Evolutionary conservation across 2,797 vertebrate genomes (phyloP).

Genomic region (Echeneis naucrates): DNA sequence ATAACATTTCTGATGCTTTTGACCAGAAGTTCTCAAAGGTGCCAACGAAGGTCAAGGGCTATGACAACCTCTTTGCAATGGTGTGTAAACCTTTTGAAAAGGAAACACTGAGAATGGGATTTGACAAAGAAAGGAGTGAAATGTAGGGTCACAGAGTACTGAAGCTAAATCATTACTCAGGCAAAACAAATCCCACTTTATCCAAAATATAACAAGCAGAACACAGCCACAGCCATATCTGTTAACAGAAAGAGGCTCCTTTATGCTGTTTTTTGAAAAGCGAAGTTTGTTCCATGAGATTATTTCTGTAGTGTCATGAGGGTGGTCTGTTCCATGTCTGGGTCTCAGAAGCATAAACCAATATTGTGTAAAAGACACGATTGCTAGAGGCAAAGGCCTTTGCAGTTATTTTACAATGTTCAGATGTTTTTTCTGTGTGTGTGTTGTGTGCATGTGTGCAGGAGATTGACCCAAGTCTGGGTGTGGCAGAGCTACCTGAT

Average conservation of each 20-base stretch:
- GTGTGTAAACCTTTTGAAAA: conserved; percentile 77
- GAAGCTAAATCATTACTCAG: too few relatives aligned
- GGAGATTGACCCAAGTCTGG: conserved; percentile 97
- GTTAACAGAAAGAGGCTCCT: conserved; percentile 14
- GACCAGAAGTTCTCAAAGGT: conserved; percentile 99
- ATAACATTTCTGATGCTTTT: conserved; percentile 98
- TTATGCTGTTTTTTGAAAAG: conserved; percentile 18
- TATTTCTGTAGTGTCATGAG: conserved; percentile 32
- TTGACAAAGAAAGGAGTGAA: neutral
- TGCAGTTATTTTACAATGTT: neutral
- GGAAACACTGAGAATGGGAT: neutral
- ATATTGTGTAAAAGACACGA: conserved; percentile 18
- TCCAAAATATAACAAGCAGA: neutral
- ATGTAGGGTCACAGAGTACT: neutral
- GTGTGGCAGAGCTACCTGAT: conserved; percentile 93
- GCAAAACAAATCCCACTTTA: too few relatives aligned
- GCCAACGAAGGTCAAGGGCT: conserved; percentile 96
- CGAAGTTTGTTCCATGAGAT: neutral
- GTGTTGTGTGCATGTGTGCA: conserved; percentile 61
- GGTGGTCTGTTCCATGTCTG: conserved; percentile 3
- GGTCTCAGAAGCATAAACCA: conserved; percentile 4
- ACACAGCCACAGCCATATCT: neutral
- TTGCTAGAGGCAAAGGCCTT: conserved; percentile 19
- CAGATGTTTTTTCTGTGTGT: conserved; percentile 1
- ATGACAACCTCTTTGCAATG: conserved; percentile 98